Base-by-base conservation (phyloP, 2,113 vertebrate species). In the Otolemur garnettii region DNA sequence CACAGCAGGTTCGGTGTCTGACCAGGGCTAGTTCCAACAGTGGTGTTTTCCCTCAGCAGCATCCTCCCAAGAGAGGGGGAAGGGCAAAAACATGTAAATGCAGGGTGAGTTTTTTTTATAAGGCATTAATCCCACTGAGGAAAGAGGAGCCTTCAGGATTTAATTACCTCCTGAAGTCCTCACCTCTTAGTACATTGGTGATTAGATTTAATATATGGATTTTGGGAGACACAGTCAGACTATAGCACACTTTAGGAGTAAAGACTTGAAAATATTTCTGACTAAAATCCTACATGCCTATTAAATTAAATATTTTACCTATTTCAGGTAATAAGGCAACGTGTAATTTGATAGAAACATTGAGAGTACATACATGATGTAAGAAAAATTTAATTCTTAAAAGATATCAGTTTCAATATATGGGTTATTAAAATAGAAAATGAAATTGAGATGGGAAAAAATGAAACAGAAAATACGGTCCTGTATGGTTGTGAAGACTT, bases 341-440 rank as follows among this genome's bases (percentile, higher is more conserved):
- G 53, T 24, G 0, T 69, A 68, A 45, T 85, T 83, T 82, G 22
- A 90, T 45, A 59, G 50, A 74, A 79, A 71, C 66, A 45, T 28
- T 74, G 50, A 15, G 11, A 84, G 1, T 38, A 64, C 35, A 18
- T 28, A 7, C 26, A 86, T 66, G 6, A 77, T 57, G 35, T 64
- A 24, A 12, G 74, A 81, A 71, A 2, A 95, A 59, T 77, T 77
- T 57, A 59, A 95, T 92, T 87, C n/a, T 84, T 33, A 79, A 71
- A 74, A 38, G 2, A 9, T 57, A 71, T n/a, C 7, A n/a, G 74
- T 71, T 95, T 94, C 72, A 59, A 26, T 55, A 19, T 53, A 45
- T 38, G 38, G 86, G 33, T 24, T 78, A 26, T 78, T 87, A 86
- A 87, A 93, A 72, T 45, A 45, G 42, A 92, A 95, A 86, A 74